Percentiles rank a stretch among this genome's conserved stretches.
Evolutionary conservation across 2,113 vertebrate species (phyloP).

Genomic region (Uria lomvia): DNA sequence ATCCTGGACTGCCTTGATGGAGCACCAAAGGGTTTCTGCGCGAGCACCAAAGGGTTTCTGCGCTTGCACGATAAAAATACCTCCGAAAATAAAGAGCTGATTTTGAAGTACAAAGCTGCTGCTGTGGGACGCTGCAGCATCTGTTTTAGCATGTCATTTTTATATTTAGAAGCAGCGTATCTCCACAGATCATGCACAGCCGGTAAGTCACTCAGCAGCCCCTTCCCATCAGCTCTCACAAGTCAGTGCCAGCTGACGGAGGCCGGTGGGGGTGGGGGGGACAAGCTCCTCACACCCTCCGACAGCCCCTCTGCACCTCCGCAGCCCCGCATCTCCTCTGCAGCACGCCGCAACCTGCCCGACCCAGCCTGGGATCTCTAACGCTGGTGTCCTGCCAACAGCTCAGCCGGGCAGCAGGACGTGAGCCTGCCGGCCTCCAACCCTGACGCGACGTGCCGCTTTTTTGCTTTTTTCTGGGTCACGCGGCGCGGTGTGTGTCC

Average conservation of each 20-base stretch:
- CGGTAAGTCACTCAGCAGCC: background rate
- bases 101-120: slow-evolving; percentile 32
- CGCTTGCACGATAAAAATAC: background rate
- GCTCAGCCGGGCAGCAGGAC: background rate
- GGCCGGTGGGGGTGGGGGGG: background rate
- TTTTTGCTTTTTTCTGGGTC: background rate
- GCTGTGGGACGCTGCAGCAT: slow-evolving; percentile 12
- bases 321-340: background rate
- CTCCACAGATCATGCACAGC: background rate
- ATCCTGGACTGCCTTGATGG: background rate
- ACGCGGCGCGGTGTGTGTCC: background rate
- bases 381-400: background rate
- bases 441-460: background rate
- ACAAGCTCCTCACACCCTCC: background rate
- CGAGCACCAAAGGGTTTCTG: background rate
- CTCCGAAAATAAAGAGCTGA: background rate
- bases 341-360: background rate
- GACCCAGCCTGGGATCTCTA: background rate
- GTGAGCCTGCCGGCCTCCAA: background rate
- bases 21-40: background rate
- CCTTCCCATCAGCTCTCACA: background rate
- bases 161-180: slow-evolving; percentile 26
- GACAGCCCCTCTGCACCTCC: background rate
- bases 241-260: background rate
- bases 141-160: slow-evolving; percentile 4